A percentile compares a stretch with the other conserved stretches of the same genome.
Conservation (phyloP, 1,140 invertebrate genomes). For the Metaphire vulgaris region DNA sequence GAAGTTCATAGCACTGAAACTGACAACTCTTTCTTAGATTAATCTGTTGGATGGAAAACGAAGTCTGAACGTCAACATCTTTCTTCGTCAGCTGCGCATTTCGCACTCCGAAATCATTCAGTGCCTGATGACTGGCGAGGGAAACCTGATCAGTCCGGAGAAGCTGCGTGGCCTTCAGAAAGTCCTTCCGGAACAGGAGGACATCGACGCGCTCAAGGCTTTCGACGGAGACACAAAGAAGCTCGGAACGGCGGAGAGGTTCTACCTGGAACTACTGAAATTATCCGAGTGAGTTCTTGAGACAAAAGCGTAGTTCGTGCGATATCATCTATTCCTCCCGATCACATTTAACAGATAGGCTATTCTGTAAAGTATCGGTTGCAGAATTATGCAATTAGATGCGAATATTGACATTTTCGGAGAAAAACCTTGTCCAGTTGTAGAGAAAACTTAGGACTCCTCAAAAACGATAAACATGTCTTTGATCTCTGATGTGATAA, state of each 20-base stretch:
- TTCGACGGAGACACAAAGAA: slow-evolving; percentile 20
- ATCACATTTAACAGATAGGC: too few species aligned
- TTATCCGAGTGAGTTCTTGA: slow-evolving; percentile 34
- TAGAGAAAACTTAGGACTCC: too few species aligned
- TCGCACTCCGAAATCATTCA: slow-evolving; percentile 86
- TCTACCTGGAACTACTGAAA: slow-evolving; percentile 35
- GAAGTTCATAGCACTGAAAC: too few species aligned
- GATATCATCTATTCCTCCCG: too few species aligned
- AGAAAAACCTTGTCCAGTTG: too few species aligned
- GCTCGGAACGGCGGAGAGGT: slow-evolving; percentile 29
- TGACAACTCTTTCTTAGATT: too few species aligned
- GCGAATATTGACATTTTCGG: too few species aligned
- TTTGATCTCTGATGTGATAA: too few species aligned
- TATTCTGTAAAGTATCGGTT: too few species aligned
- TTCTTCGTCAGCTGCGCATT: slow-evolving; percentile 81
- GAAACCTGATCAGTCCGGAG: slow-evolving; percentile 85
- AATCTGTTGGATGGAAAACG: slow-evolving; percentile 64
- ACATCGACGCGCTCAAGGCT: slow-evolving; percentile 51
- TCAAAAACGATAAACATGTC: too few species aligned
- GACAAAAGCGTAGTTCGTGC: too few species aligned
- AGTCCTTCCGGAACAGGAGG: slow-evolving; percentile 85
- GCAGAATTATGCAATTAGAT: too few species aligned
- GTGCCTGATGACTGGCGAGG: slow-evolving; percentile 73
- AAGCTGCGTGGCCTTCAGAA: slow-evolving; percentile 84
- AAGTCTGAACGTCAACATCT: slow-evolving; percentile 95